Conservation (phyloP, 2,888 invertebrate genomes). For the Hirtodrosophila alboralis region DNA sequence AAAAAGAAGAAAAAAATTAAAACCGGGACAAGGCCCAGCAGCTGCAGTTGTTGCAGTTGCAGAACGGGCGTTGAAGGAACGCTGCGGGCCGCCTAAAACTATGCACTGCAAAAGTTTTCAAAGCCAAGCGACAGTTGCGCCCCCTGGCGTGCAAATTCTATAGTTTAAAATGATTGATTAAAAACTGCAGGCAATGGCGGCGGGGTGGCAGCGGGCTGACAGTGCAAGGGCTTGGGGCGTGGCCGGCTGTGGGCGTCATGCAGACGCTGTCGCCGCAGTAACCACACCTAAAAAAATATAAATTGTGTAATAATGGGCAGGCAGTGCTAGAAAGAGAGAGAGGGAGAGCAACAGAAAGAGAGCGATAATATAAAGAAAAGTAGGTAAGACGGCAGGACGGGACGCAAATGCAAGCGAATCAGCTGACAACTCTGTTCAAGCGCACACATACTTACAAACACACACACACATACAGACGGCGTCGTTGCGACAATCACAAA, state of each 20-base stretch:
- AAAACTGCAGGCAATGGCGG: constrained; percentile 52
- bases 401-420: constrained; percentile 66
- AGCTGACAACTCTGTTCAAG: constrained; percentile 74
- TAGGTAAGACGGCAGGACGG: constrained; percentile 5
- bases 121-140: constrained; percentile 63
- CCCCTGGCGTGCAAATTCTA: constrained; percentile 50
- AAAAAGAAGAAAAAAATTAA: constrained; percentile 17
- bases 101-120: constrained; percentile 69
- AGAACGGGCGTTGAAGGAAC: constrained; percentile 35
- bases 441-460: constrained; percentile 17
- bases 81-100: constrained; percentile 59
- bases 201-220: background rate
- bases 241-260: constrained; percentile 52
- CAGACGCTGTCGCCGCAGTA: constrained; percentile 60
- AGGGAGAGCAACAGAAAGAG: constrained; percentile 21
- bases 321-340: constrained; percentile 1
- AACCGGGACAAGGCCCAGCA: constrained; percentile 54
- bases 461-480: constrained; percentile 30
- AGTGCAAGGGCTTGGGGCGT: constrained; percentile 35
- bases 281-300: constrained; percentile 74
- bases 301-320: constrained; percentile 74
- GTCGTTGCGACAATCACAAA: constrained; percentile 74
- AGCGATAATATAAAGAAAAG: constrained; percentile 11
- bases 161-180: constrained; percentile 73
- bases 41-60: constrained; percentile 27